A percentile compares a stretch with the other conserved stretches of the same genome.
Conservation (phyloP, 1,140 invertebrate genomes). For the Tyrophagus putrescentiae region DNA sequence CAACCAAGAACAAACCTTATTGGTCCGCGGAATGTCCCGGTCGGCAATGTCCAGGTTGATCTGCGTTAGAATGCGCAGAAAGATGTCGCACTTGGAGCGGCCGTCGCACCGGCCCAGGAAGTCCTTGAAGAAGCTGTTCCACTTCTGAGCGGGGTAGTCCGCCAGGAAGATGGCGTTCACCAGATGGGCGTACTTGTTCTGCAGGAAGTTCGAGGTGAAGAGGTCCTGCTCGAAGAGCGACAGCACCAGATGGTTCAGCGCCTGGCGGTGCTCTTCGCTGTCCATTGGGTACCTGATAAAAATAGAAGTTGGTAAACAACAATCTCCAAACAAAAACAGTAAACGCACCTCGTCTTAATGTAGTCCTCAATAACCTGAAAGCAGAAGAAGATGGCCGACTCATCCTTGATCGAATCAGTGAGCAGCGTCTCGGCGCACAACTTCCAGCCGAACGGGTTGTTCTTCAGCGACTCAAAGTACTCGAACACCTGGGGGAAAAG, state of each 20-base stretch:
- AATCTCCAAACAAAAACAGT: constrained; percentile 18
- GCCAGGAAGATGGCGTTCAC: constrained; percentile 38
- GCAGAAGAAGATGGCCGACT: constrained; percentile 39
- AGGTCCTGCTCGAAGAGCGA: constrained; percentile 18
- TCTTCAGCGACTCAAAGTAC: constrained; percentile 40
- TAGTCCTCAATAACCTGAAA: constrained; percentile 40
- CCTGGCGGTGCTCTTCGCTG: constrained; percentile 8
- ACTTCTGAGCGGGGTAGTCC: constrained; percentile 39
- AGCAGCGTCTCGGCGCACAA: constrained; percentile 35
- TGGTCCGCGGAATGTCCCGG: constrained; percentile 25
- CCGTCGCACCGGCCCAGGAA: constrained; percentile 34
- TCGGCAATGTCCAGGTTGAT: constrained; percentile 38
- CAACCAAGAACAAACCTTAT: constrained; percentile 21
- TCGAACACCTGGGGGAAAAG: constrained; percentile 32
- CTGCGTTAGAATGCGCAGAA: constrained; percentile 39
- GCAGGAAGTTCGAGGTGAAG: constrained; percentile 29
- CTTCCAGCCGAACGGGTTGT: constrained; percentile 38
- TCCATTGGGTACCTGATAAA: constrained; percentile 8
- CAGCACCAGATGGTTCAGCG: constrained; percentile 16
- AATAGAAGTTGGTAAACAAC: constrained; percentile 15
- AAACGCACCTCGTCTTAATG: constrained; percentile 33
- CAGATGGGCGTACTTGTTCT: constrained; percentile 42
- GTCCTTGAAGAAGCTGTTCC: constrained; percentile 42
- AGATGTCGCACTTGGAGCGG: constrained; percentile 37
- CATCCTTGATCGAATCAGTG: constrained; percentile 28